Percentiles rank a stretch among this genome's conserved stretches.
Evolutionary conservation across 2,888 invertebrate genomes (phyloP).

Genomic region (Brachypalpus laphriformis): DNA sequence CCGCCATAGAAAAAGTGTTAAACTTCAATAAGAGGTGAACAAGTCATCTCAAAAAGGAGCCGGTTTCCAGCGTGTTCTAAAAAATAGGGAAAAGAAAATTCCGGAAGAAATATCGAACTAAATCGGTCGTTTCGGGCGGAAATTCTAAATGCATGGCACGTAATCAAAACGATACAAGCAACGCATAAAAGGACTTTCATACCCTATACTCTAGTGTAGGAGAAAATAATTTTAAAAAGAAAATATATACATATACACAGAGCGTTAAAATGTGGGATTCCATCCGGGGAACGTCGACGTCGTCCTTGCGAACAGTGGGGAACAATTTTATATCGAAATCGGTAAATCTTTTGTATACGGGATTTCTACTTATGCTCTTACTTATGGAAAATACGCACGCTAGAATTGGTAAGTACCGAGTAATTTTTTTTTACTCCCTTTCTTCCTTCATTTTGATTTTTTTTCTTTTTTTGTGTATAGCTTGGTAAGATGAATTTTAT

Average conservation of each 20-base stretch:
- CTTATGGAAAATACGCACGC: constrained; percentile 79
- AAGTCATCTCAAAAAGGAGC: constrained; percentile 48
- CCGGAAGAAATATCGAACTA: constrained; percentile 43
- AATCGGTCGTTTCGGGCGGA: constrained; percentile 62
- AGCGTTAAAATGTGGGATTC: constrained; percentile 51
- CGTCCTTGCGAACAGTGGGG: constrained; percentile 61
- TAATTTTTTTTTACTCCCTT: constrained; percentile 15
- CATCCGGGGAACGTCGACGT: constrained; percentile 38
- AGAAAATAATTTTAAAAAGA: constrained; percentile 16
- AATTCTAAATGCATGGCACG: constrained; percentile 66
- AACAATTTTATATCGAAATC: constrained; percentile 69
- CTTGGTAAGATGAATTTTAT: constrained; percentile 35
- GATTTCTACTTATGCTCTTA: constrained; percentile 76
- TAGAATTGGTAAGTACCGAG: constrained; percentile 80
- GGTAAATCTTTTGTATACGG: constrained; percentile 75
- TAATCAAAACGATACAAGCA: constrained; percentile 66
- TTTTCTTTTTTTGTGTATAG: neutral
- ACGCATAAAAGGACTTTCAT: constrained; percentile 54
- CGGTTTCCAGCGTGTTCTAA: neutral
- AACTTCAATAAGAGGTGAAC: constrained; percentile 58
- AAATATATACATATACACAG: constrained; percentile 1
- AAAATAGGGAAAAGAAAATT: neutral
- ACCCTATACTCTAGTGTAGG: neutral
- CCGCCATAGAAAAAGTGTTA: constrained; percentile 30
- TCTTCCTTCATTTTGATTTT: neutral